Base-by-base conservation (phyloP, 2,888 invertebrate species). In the Stictocephala bisonia region DNA sequence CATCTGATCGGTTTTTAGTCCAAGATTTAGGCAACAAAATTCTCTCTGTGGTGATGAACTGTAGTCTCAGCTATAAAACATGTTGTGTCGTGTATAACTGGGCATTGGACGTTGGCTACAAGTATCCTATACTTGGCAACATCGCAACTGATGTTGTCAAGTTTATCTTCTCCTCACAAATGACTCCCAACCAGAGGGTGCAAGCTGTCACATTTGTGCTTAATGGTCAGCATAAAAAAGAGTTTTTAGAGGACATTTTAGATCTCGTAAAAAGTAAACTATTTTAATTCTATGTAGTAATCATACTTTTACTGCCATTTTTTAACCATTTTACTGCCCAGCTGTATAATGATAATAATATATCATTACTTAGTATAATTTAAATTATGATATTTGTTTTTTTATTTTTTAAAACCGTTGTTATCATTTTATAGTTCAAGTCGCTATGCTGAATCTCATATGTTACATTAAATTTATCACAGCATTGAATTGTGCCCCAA, bases 41-140 rank as follows among this genome's bases (percentile, higher is more conserved):
- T 40, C 51, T 76, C 20, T 44, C 74, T 6, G 71, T 77, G 3
- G 73, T 78, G 11, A 76, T 79, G 68, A 77, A 79, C 51, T 71
- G 68, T 26, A 72, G 74, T 4, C 73, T 79, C 6, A 71, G 75
- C n/a, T 74, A 76, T 67, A 53, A 75, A 20, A 80, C 77, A 40
- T 75, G 77, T 29, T 70, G 72, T 31, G 67, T 76, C 7, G 78
- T 80, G 18, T 80, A 79, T 58, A 71, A 79, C 50, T 80, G 80
- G 80, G 76, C 77, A 2, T 73, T 78, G 15, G 73, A 72, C 22
- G 72, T 71, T 9, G 79, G 77, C 7, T 76, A 66, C 11, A 75
- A 74, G 31, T 73, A 76, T 22, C 72, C 67, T 11, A 18, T 75
- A 48, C 44, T 76, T 3, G 58, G 73, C 0, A 58, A 71, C 11